A percentile compares a stretch with the other conserved stretches of the same genome.
Evolutionary conservation across 35 echinoderm and acorn worm species (phyloP).

Genomic region (Ophiothrix spiculata): DNA sequence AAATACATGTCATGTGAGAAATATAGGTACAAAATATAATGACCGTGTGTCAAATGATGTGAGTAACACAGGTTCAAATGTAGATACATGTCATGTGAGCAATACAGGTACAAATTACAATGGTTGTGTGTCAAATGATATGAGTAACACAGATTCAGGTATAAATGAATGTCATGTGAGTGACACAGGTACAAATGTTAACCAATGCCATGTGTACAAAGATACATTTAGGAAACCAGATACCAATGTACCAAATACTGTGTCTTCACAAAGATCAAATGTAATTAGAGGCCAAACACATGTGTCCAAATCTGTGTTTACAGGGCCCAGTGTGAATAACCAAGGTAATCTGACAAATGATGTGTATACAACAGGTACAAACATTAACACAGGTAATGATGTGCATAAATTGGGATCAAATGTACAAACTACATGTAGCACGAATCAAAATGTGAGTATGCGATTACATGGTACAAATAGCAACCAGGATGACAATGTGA

Average conservation of each 20-base stretch:
- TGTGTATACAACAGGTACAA: not conserved
- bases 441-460: not conserved
- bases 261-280: too few species aligned
- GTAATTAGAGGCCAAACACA: too few species aligned
- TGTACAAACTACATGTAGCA: not conserved
- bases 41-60: not conserved
- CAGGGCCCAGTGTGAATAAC: too few species aligned
- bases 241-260: too few species aligned
- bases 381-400: not conserved
- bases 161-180: not conserved
- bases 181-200: not conserved
- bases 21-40: too few species aligned
- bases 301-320: too few species aligned
- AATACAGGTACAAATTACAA: not conserved
- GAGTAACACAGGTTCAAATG: not conserved
- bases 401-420: not conserved
- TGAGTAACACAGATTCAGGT: not conserved
- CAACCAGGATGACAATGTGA: not conserved
- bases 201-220: not conserved
- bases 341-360: too few species aligned
- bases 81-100: not conserved
- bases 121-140: not conserved
- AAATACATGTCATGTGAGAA: not conserved
- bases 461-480: not conserved
- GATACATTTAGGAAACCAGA: too few species aligned